Base-by-base conservation (phyloP, 1,140 invertebrate species). In the Drosophila bipectinata region DNA sequence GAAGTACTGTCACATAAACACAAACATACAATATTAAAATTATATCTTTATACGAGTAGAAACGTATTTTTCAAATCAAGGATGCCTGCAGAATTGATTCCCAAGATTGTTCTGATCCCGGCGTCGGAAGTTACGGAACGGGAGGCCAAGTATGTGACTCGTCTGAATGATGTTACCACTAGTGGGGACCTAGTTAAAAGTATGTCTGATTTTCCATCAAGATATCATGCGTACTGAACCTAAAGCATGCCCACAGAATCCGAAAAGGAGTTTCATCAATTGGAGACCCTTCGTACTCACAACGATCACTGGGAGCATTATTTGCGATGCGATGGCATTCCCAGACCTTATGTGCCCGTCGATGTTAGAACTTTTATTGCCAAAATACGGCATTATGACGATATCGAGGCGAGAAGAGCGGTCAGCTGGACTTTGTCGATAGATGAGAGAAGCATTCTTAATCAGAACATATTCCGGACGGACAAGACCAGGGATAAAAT, bases 391-490 rank as follows among this genome's bases (percentile, higher is more conserved):
- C 34, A 69, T 21, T 79, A 44, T 15, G 79, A 85, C n/a, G 45
- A 71, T 0, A 44, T 72, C 3, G 51, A 66, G 15, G 28, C 48
- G 0, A 54, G 74, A 0, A 15, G 58, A 1, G 66, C 51, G 5
- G 57, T 91, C 0, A 80, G 90, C 52, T 91, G 90, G 90, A 69
- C 62, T 0, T 21, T 91, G 30, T 60, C 58, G 1, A 68, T 91
- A 5, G 72, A 91, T 45, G 76, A 91, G 2, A 61, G 77, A 4
- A 68, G 64, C 5, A 24, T 91, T 4, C 63, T 91, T 5, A 67
- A 72, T 1, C 90, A 91, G 64, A 37, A 88, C 26, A 76, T 88
- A 2, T 63, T 68, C 21, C 71, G 82, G n/a, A 57, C 9, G 24
- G 73, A 78, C 39, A 58, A 62, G 1, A 63, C 76, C 0, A 41